Evolutionary conservation across 2,888 invertebrate species (phyloP), one percentile per base, ranked within the genome.

Genomic region (Agrypnus murinus): DNA sequence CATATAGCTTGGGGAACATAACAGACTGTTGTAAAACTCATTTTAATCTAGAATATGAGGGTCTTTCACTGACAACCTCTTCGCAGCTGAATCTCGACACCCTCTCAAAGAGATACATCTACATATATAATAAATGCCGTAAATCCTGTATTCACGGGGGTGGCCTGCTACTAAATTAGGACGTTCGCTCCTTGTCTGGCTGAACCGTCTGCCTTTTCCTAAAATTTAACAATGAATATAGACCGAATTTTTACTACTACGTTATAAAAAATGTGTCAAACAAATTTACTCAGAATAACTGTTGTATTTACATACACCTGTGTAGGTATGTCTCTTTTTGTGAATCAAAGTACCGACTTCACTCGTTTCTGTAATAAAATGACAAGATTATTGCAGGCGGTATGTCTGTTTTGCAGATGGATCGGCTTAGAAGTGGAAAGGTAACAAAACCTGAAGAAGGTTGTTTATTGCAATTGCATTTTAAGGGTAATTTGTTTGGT

Each of bases 11-110:
- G n/a, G 2, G 5, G 25, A 25, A 25, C 25, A 25, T 25, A 25
- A 25, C 25, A 25, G 25, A 25, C 43, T 14, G 14, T 14, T 14
- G 43, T 15, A 15, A 43, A 43, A 15, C 4, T 15, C 3, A 40
- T 12, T 40, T 40, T 12, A 12, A 12, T 40, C n/a, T 12, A 14
- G 14, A 43, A 1, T 43, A 2, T 43, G 5, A 43, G 43, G 43
- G 43, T 43, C 15, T 15, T 43, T 43, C 15, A 43, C 14, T 43
- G 43, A 43, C 43, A 43, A 43, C 14, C 48, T 48, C 48, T 31
- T 10, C 58, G 46, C 69, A 64, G 69, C 69, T 69, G 69, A 57
- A 58, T 59, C 40, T 67, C 36, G 36, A 59, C 53, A 43, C 69
- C 59, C 69, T 57, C 53, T 69, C 57, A 63, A 53, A 65, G 65